These are phyloP conservation scores for Bombus soroeensis DNA, from an alignment of 1,140 invertebrate species.

Conservation along the genomic window DNA sequence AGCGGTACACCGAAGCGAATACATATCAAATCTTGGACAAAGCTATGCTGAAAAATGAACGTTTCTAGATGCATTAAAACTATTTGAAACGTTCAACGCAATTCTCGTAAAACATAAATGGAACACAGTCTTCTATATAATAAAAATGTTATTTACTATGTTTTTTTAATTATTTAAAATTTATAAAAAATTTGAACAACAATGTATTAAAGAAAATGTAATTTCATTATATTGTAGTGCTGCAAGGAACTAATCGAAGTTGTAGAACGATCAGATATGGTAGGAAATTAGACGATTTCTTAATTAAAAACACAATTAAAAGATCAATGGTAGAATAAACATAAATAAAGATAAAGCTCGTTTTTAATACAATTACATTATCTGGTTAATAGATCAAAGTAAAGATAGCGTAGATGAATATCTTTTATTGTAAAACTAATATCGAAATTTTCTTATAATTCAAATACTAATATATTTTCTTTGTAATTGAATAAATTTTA, in stretches of 20 bases:
- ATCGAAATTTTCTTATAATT: not conserved
- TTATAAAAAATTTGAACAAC: not conserved
- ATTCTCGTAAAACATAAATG: not conserved
- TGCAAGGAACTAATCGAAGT: not conserved
- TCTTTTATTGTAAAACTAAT: not conserved
- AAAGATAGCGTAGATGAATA: not conserved
- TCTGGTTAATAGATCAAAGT: no score
- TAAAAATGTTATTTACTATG: not conserved
- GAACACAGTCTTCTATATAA: no score
- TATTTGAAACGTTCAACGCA: not conserved
- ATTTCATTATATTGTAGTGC: not conserved
- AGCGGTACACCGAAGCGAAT: constrained; percentile 1
- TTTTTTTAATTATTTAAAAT: not conserved
- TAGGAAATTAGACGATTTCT: not conserved
- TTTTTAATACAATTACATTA: not conserved
- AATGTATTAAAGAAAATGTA: not conserved
- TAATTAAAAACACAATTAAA: not conserved
- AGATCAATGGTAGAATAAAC: not conserved
- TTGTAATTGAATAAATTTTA: not conserved
- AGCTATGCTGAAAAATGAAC: not conserved
- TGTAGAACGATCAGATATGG: not conserved
- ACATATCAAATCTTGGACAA: not conserved
- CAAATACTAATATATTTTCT: not conserved
- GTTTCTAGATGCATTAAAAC: not conserved
- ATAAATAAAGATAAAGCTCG: not conserved